Percentiles rank a stretch among this genome's conserved stretches.
Evolutionary conservation across 2,888 invertebrate species (phyloP).

Genomic region (Sesia bembeciformis): DNA sequence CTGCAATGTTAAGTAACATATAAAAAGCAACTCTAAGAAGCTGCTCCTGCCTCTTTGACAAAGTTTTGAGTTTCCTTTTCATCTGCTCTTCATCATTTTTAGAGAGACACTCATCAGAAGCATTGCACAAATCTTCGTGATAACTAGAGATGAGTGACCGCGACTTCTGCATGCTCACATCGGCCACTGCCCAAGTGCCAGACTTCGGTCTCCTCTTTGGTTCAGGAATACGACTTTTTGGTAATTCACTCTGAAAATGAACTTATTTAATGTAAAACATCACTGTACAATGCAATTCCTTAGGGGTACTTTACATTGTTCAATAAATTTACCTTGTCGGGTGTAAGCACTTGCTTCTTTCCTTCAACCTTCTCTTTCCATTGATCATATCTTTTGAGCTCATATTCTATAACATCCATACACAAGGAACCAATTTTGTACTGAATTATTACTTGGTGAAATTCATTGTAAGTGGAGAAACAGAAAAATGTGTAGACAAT

Average conservation of each 20-base stretch:
- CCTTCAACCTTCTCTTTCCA: constrained; percentile 83
- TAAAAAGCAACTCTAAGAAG: constrained; percentile 93
- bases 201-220: constrained; percentile 83
- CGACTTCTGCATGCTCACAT: constrained; percentile 71
- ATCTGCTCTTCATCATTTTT: constrained; percentile 84
- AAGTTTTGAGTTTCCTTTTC: constrained; percentile 82
- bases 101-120: constrained; percentile 57
- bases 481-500: constrained; percentile 98
- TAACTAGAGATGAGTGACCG: constrained; percentile 79
- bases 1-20: constrained; percentile 94
- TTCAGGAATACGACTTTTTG: constrained; percentile 81
- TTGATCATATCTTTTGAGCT: constrained; percentile 92
- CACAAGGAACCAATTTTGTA: constrained; percentile 98
- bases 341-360: constrained; percentile 55
- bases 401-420: constrained; percentile 97
- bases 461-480: constrained; percentile 95
- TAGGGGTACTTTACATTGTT: no score
- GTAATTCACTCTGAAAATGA: constrained; percentile 74
- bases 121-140: constrained; percentile 77
- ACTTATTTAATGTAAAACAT: background rate
- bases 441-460: constrained; percentile 94
- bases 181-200: constrained; percentile 79
- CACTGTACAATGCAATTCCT: background rate
- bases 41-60: constrained; percentile 95
- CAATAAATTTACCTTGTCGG: constrained; percentile 47